Conservation (phyloP, 2,113 vertebrate genomes). For the Thermophis baileyi region DNA sequence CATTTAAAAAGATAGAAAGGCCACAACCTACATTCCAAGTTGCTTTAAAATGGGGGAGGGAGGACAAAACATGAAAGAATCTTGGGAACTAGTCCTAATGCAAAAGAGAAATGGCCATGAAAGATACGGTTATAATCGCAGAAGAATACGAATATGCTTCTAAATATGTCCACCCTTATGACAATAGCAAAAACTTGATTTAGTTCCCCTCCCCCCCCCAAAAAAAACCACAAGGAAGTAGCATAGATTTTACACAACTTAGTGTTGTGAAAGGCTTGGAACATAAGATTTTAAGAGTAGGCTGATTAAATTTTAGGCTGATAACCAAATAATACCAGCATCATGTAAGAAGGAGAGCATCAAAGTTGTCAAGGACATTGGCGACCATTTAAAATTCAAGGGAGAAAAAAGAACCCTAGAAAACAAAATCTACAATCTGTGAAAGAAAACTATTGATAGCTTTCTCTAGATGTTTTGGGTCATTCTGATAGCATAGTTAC, state of each 20-base stretch:
- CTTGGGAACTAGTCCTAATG: neutral
- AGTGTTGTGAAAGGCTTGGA: neutral
- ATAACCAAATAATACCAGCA: neutral
- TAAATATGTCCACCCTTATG: neutral
- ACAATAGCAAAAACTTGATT: neutral
- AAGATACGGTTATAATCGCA: neutral
- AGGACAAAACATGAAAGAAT: neutral
- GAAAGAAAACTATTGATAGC: neutral
- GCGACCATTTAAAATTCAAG: neutral
- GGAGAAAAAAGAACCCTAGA: neutral
- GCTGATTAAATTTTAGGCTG: neutral
- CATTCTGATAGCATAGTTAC: neutral
- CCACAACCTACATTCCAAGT: neutral
- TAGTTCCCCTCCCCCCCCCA: neutral
- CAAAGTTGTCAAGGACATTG: neutral
- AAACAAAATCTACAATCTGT: neutral
- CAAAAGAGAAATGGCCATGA: neutral
- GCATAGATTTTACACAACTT: neutral
- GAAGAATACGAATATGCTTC: neutral
- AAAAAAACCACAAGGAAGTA: neutral
- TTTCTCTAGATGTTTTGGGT: neutral
- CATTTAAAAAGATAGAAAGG: neutral
- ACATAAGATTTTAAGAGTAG: neutral
- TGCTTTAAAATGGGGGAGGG: neutral
- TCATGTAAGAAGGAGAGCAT: neutral